Conservation (phyloP, 1,140 invertebrate species). For the Globodera rostochiensis region DNA sequence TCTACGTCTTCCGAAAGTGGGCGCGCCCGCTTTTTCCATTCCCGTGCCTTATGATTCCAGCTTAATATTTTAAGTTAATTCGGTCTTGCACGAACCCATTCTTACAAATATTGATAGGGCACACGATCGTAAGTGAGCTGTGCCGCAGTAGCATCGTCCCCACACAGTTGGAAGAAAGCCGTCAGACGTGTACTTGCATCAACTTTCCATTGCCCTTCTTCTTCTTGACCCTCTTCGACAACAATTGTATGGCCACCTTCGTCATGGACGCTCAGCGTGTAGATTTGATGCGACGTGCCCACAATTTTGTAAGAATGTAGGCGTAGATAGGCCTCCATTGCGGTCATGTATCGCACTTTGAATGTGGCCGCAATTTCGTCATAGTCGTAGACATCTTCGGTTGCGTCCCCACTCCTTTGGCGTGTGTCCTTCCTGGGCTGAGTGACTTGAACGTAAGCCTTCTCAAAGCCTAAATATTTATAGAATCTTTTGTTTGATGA, state of each 20-base stretch:
- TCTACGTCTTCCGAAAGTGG: neutral
- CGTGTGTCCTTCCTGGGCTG: neutral
- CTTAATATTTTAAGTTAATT: neutral
- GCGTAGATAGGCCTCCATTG: neutral
- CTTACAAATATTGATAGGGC: neutral
- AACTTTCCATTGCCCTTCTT: neutral
- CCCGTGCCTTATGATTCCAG: neutral
- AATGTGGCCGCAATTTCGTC: constrained; percentile 6
- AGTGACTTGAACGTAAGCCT: neutral
- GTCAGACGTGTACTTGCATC: neutral
- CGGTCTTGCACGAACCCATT: no score
- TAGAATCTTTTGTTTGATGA: neutral
- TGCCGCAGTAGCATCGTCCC: neutral
- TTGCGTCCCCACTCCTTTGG: neutral
- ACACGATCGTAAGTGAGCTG: neutral
- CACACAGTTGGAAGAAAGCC: neutral
- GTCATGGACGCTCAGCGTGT: neutral
- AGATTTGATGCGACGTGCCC: neutral
- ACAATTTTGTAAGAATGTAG: neutral
- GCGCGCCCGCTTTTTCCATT: neutral
- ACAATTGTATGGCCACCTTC: neutral
- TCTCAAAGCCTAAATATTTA: neutral
- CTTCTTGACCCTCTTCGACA: neutral
- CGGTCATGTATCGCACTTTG: constrained; percentile 12
- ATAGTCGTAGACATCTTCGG: neutral